Base-by-base conservation (phyloP, 2,113 vertebrate genomes). In the Bostrychus sinensis region DNA sequence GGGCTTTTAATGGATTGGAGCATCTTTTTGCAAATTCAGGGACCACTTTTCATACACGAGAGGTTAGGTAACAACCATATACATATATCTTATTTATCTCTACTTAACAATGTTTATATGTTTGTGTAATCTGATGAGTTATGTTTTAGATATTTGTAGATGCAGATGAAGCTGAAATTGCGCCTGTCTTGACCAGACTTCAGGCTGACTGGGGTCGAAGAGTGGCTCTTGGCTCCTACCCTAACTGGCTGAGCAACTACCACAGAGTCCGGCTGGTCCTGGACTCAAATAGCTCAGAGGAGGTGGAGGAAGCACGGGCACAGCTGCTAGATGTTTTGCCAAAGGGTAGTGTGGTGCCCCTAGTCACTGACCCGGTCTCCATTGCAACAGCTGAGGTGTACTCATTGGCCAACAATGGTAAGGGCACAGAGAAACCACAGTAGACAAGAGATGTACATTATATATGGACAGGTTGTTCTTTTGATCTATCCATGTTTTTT, bases 211-310 rank as follows among this genome's bases (percentile, higher is more conserved):
- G 95, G 90, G 90, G 89, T 0, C 86, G 57, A 1, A 86, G 62
- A 0, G 91, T 96, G 19, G 82, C 89, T 36, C 62, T 98, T 2
- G 97, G 97, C 1, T 99, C 97, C 16, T 99, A 99, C 80, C 97
- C 97, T 0, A 94, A 98, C 83, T 98, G 96, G 96, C 63, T 89
- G 57, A 97, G 89, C 66, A 99, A 99, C 83, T 99, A 98, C 67
- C 93, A 96, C 70, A 89, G 91, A 0, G 96, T 99, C 62, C 92
- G 94, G 77, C 89, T 98, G 83, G 94, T 93, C 0, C 82, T 99
- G 88, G 96, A 98, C 73, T 93, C 95, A 0, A 85, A 96, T 46
- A 94, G 93, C 0, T 84, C 92, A 34, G 81, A 67, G 3, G 85
- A 92, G 4, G 85, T 97, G 85, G 93, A 96, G 56, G 89, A 90